Base-by-base conservation (phyloP, 2,888 invertebrate genomes). In the Sphecodes monilicornis region DNA sequence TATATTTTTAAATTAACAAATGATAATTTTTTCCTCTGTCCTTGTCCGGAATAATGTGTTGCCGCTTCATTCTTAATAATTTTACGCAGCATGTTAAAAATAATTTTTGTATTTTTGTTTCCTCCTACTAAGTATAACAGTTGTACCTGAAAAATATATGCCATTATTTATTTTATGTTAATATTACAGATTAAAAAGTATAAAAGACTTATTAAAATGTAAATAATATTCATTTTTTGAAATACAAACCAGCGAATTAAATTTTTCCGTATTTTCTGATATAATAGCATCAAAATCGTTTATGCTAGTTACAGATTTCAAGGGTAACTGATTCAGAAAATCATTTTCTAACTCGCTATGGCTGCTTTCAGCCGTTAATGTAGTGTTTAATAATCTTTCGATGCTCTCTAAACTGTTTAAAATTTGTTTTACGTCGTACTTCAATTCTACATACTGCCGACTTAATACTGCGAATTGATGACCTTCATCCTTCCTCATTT, bases 171-270 rank as follows among this genome's bases (percentile, higher is more conserved):
- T 80, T 80, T 78, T 22, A 68, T 78, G 68, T 50, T 18, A 50
- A 50, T 18, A 50, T 50, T 50, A 50, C 50, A 50, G 50, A 50
- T 50, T 50, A 50, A 16, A 50, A 18, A 50, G n/a, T 50, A 50
- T 50, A 18, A 50, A 18, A 10, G 18, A 50, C 18, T 50, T 50
- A 50, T 18, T 50, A 50, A 68, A 64, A 41, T 41, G 41, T 50
- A 29, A 29, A 68, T 11, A 68, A 41, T 41, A 6, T 41, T 41
- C 6, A 41, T 41, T 5, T 41, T 41, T 41, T 6, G 11, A 66
- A 46, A 68, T 78, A 78, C 78, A 73, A 74, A 79, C 74, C 74
- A 79, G 36, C 41, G 46, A 80, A 60, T 75, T 80, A 75, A 80
- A 80, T 72, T 80, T 80, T 80, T 57, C 75, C 6, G 80, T 26